Conservation (phyloP, 2,797 vertebrate species). For the Enteromius anoplus region DNA sequence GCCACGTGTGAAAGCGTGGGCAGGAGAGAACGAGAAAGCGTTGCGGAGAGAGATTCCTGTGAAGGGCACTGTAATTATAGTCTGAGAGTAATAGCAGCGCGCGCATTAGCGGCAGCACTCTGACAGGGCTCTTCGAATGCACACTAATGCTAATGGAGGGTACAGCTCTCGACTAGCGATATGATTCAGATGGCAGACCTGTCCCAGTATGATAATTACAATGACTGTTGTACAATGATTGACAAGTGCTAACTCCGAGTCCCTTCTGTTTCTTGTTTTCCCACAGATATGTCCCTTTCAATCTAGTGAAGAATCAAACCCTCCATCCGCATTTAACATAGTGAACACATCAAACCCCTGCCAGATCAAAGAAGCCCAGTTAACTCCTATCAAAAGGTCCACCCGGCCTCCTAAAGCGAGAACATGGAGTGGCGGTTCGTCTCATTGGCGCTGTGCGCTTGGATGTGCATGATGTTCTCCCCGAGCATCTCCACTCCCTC, state of each 20-base stretch:
- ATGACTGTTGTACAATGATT: neutral
- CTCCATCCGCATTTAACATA: constrained; percentile 58
- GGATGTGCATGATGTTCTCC: constrained; percentile 78
- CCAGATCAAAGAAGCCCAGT: constrained; percentile 46
- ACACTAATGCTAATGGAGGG: constrained; percentile 63
- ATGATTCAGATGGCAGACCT: constrained; percentile 22
- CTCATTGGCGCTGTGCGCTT: constrained; percentile 65
- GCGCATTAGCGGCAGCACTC: constrained; percentile 62
- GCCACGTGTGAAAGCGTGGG: constrained; percentile 73
- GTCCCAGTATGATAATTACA: neutral
- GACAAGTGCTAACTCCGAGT: neutral
- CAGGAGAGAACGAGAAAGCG: constrained; percentile 70
- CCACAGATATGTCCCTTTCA: constrained; percentile 60
- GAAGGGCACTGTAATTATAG: constrained; percentile 78
- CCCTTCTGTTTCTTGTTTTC: neutral
- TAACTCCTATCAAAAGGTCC: constrained; percentile 4
- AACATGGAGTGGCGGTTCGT: constrained; percentile 73
- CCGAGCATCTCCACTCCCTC: constrained; percentile 80
- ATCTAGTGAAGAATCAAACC: constrained; percentile 61
- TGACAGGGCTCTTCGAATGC: constrained; percentile 48
- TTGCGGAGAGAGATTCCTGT: constrained; percentile 72
- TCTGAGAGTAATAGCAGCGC: constrained; percentile 68
- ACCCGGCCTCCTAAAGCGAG: constrained; percentile 61
- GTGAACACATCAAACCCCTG: constrained; percentile 60
- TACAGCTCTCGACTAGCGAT: constrained; percentile 13